Conservation (phyloP, 2,888 invertebrate genomes). For the Sympetrum striolatum region DNA sequence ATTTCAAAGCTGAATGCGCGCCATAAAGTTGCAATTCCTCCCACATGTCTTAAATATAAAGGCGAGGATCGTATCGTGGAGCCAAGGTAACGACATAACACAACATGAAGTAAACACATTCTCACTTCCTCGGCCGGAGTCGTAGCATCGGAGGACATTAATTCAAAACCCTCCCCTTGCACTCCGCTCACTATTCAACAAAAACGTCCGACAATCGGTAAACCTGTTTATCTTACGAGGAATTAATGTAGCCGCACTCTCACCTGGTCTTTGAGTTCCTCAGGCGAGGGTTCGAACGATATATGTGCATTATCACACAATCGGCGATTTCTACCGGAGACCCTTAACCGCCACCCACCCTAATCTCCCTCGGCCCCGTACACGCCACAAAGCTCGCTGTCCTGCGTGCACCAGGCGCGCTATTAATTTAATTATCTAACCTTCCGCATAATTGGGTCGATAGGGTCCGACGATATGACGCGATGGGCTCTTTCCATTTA, state of each 20-base stretch:
- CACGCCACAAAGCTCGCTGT: constrained; percentile 3
- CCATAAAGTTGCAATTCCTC: not conserved
- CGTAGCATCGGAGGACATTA: constrained; percentile 2
- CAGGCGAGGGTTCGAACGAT: not conserved
- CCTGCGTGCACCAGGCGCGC: not conserved
- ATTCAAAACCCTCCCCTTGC: not conserved
- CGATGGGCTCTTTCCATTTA: not conserved
- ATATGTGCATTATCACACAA: not conserved
- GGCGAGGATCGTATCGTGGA: not conserved
- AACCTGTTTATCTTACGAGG: constrained; percentile 45
- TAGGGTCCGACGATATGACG: constrained; percentile 13
- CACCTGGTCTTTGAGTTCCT: not conserved
- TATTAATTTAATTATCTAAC: constrained; percentile 42
- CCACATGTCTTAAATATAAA: not conserved
- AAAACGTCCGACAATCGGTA: constrained; percentile 42
- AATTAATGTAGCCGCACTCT: constrained; percentile 3
- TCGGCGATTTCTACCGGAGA: not conserved
- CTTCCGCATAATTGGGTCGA: constrained; percentile 36
- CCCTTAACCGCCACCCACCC: not conserved
- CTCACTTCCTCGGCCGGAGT: constrained; percentile 17
- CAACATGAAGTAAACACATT: constrained; percentile 37
- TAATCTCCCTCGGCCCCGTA: not conserved
- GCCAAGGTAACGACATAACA: constrained; percentile 21
- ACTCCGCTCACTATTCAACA: not conserved
- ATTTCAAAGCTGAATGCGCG: not conserved